Evolutionary conservation across 2,888 invertebrate genomes (phyloP), one percentile per base, ranked within the genome.

Genomic region (Megamerina dolium): DNA sequence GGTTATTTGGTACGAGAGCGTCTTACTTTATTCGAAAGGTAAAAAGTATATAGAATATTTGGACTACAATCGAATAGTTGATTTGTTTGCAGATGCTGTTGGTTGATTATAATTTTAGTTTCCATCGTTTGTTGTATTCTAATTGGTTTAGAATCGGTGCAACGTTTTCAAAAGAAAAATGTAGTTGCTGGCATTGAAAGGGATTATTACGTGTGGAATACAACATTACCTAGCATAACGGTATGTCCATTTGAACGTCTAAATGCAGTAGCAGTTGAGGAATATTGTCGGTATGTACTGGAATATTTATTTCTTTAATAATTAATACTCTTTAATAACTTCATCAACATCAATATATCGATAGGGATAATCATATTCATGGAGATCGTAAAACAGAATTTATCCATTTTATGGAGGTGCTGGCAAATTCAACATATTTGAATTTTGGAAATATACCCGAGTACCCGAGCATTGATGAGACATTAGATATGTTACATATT

Each of bases 151-250:
- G 54, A 66, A 27, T 69, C 70, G 8, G 54, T 66, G 31, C 48
- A 66, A 31, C 66, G 66, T 9, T 70, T 61, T 43, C 51, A 63
- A 6, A 60, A 59, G 1, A 67, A 68, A 42, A 70, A 67, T 46
- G 68, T 66, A 0, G 68, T 68, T 5, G 59, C 70, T 13, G 60
- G 70, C 10, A 50, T 70, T 3, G 70, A 71, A 44, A 61, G 63
- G 12, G 68, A 72, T 47, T 64, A 60, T 14, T 61, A 68, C 43
- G 64, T 60, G 49, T 70, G 69, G 67, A 70, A 68, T 44, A 67
- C 63, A 12, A 60, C 68, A 0, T 46, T 68, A 27, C 65, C 71
- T 2, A 62, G 63, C 40, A 38, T 62, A 18, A 71, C 71, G 4
- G 54, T 70, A 44, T 72, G 71, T 26, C 71, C 70, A 6, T 60